Base-by-base conservation (phyloP, 1,140 invertebrate genomes). In the Neomicropteryx cornuta region DNA sequence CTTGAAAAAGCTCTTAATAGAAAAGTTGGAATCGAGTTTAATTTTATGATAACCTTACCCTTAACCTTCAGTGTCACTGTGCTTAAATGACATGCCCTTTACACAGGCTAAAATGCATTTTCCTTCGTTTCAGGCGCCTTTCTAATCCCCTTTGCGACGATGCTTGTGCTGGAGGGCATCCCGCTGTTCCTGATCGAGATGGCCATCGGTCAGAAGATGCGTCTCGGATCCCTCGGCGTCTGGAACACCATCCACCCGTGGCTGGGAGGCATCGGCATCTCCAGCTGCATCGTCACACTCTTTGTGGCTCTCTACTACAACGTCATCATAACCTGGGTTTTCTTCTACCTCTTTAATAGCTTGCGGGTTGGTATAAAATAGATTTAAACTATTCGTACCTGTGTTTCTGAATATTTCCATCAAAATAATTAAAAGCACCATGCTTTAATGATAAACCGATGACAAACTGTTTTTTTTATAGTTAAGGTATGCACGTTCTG, bases 291-390 rank as follows among this genome's bases (percentile, higher is more conserved):
- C 32, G 90, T 97, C 28, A 91, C 89, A 1, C 82, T 90, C 33
- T 88, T 92, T 54, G 87, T 94, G 14, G 85, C 86, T 2, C 72
- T 97, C 22, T 98, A 98, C 63, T 98, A 98, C 71, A 97, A 97
- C 55, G 90, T 97, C 45, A 97, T 98, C 56, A 93, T 98, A 52
- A 93, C 92, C 28, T 98, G 94, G 94, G 95, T 93, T 45, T 84
- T 98, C 66, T 97, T 83, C 60, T 98, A 97, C 56, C 77, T 92
- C 36, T 90, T 89, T 63, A 89, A 92, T 49, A 89, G 86, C 53
- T 81, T 90, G 58, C 72, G 76, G 71, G 85, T 89, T 56, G 77
- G 73, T 66, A 40, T 38, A 23, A 14, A 14, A 6, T 27, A 23
- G 13, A 23, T 10, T 5, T 36, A 10, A 10, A 10, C n/a, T 27